phyloP scores from a whole-genome alignment of 2,888 invertebrate genomes.

The Eumerus sabulonum region DNA sequence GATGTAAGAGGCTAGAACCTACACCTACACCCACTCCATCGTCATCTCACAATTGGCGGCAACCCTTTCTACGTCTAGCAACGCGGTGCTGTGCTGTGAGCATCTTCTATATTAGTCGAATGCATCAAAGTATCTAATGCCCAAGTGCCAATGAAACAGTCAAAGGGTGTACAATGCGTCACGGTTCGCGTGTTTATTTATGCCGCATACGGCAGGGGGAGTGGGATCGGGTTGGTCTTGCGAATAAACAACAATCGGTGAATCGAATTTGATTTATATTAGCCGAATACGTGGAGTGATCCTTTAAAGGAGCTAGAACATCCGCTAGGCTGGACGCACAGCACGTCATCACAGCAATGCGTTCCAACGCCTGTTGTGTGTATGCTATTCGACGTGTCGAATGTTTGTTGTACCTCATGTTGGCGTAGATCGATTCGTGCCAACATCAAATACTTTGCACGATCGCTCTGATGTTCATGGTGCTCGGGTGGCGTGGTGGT shows the following conservation, averaged over 20 bases:
- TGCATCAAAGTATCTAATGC: not conserved
- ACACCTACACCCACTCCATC: slow-evolving; percentile 33
- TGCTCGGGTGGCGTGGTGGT: slow-evolving; percentile 51
- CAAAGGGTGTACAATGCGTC: slow-evolving; percentile 52
- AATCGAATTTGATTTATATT: slow-evolving; percentile 69
- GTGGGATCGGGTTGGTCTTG: slow-evolving; percentile 22
- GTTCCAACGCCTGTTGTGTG: slow-evolving; percentile 2
- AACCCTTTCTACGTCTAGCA: slow-evolving; percentile 25
- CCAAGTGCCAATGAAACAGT: slow-evolving; percentile 33
- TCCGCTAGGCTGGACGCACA: slow-evolving; percentile 4
- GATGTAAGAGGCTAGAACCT: slow-evolving; percentile 22
- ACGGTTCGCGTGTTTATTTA: slow-evolving; percentile 57
- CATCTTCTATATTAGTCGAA: slow-evolving; percentile 31
- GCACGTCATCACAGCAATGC: slow-evolving; percentile 25
- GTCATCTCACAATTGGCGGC: slow-evolving; percentile 20
- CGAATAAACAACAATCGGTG: slow-evolving; percentile 46
- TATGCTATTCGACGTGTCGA: slow-evolving; percentile 3
- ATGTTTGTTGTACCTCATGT: slow-evolving; percentile 41
- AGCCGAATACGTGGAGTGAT: slow-evolving; percentile 60
- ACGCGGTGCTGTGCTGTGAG: slow-evolving; percentile 38
- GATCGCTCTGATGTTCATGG: slow-evolving; percentile 33
- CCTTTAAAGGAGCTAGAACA: slow-evolving; percentile 44
- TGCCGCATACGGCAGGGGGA: not conserved
- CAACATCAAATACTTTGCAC: slow-evolving; percentile 64
- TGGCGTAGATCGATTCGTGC: slow-evolving; percentile 62